A percentile compares a stretch with the other conserved stretches of the same genome.
Conservation (phyloP, 2,113 vertebrate species). For the zebrafish (Danio rerio) region GRCz12tu NC_133184.1:55960501-55961000, state of each 20-base stretch:
- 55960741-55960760: not conserved
- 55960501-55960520: slow-evolving; percentile 21
- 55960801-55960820: not conserved
- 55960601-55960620: not conserved
- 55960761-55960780: slow-evolving; percentile 1
- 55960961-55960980: not conserved
- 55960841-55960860: not conserved
- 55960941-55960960: not conserved
- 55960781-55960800: not conserved
- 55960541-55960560: not conserved
- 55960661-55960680: slow-evolving; percentile 2
- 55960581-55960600: slow-evolving; percentile 10
- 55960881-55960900: slow-evolving; percentile 19
- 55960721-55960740: not conserved
- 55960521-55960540: not conserved
- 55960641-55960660: not conserved
- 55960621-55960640: not conserved
- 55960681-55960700: not conserved
- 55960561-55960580: not conserved
- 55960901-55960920: not conserved
- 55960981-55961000: not conserved
- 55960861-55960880: not conserved
- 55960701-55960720: not conserved
- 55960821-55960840: not conserved
- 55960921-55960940: not conserved